Evolutionary conservation across 2,797 vertebrate species (phyloP), one percentile per base, ranked within the genome.

Genomic region (Lepidocolaptes lacrymiger): DNA sequence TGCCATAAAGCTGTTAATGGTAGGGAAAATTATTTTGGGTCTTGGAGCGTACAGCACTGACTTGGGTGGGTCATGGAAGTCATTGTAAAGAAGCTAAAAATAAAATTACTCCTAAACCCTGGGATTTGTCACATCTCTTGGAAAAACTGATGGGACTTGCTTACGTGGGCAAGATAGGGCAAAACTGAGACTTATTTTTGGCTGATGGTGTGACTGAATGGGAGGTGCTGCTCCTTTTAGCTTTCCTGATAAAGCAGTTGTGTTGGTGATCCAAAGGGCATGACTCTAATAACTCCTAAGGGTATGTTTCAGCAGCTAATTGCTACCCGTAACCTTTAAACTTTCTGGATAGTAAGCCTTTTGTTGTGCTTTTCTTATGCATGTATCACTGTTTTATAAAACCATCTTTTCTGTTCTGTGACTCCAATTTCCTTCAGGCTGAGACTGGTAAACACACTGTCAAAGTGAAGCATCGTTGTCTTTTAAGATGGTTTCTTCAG

Each of bases 141-240:
- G 75, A 91, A 78, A 81, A 87, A 64, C 24, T 30, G 61, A 44
- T 80, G 32, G 19, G 46, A 41, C 28, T 49, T 74, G 7, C 46
- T 88, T 66, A 61, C 0, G 10, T 48, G 62, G 82, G 64, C 18
- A 55, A 96, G 91, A 77, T 88, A 80, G 0, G 23, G 69, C 54
- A 66, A 72, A 88, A 88, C 1, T 43, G 72, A 21, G 56, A 20
- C 51, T 85, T 89, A 69, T 55, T 96, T 96, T 89, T 86, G 92
- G 75, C 82, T 69, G 43, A 19, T 23, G n/a, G 61, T 61, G 71
- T 85, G 84, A 85, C 71, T 56, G 71, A 87, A 67, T 39, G 49
- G 49, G 39, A 92, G 62, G 23, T 93, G 62, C 66, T 86, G 58
- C 36, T 93, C 30, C 26, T 85, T 85, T 91, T 83, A 75, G 83